Evolutionary conservation across 2,888 invertebrate species (phyloP), one percentile per base, ranked within the genome.

Genomic region (Campopleginae sp.): DNA sequence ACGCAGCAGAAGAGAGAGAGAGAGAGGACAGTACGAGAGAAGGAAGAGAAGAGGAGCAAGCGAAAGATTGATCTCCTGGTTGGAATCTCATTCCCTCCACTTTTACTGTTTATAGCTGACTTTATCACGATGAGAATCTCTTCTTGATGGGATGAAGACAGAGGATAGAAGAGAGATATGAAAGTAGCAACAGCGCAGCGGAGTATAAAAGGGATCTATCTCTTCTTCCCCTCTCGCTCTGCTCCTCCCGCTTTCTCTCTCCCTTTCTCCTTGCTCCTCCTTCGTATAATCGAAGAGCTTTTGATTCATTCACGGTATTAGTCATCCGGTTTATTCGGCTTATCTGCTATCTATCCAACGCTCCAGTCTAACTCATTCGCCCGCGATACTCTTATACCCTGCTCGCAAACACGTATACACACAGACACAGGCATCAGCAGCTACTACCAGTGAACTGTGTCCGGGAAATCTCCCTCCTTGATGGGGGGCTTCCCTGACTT

Each of bases 241-340:
- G 8, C 27, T 33, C n/a, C 27, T 31, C 61, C 31, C 33, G 38
- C 38, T 38, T 10, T 46, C 44, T 46, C 38, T 31, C 31, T 31
- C 46, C 10, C 33, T 23, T 31, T 19, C 46, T 76, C 38, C 65
- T 66, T 19, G 31, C 33, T 65, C 66, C 38, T 66, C 33, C 54
- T 23, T 42, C 81, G 79, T 81, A 86, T 86, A 86, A 85, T 86
- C 85, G 86, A 86, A 85, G 86, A 85, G 83, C 83, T 85, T 86
- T 86, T 86, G 85, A 86, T 86, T 86, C 84, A 85, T 85, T 83
- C 85, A 79, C 75, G 80, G 86, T 84, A 85, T 86, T 86, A 86
- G 86, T 86, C 86, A 86, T 86, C 86, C 86, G 82, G 86, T 85
- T 86, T 81, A 86, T 85, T 84, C 86, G 86, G 86, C 85, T 86